phyloP scores from a whole-genome alignment of 1,140 invertebrate species.

The Whitmania pigra region DNA sequence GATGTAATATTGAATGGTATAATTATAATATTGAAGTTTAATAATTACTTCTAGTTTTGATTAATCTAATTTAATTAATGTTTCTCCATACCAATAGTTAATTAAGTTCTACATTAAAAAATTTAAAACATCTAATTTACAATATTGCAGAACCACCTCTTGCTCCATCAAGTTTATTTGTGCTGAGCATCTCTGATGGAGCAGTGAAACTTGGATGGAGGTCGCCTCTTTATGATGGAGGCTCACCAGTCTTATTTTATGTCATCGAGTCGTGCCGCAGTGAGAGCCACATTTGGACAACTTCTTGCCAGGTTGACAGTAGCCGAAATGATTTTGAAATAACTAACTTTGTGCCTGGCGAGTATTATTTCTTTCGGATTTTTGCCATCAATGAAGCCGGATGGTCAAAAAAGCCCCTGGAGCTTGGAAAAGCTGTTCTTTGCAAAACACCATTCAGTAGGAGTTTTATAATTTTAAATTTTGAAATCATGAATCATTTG shows the following conservation, averaged over 20 bases:
- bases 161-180: constrained; percentile 65
- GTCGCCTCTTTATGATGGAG: constrained; percentile 73
- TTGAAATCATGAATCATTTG: not conserved
- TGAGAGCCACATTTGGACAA: constrained; percentile 56
- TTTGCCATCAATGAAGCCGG: constrained; percentile 85
- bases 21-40: no score
- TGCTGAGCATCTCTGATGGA: constrained; percentile 72
- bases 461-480: constrained; percentile 4
- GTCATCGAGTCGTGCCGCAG: constrained; percentile 65
- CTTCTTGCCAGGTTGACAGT: constrained; percentile 79
- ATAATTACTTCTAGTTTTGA: no score
- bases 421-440: constrained; percentile 19
- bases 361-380: constrained; percentile 86
- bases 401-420: constrained; percentile 56
- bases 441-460: constrained; percentile 27
- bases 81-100: not conserved
- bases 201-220: constrained; percentile 83
- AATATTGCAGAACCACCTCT: constrained; percentile 23
- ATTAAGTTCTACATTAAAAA: no score
- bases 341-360: constrained; percentile 72
- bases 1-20: no score
- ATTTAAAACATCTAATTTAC: not conserved
- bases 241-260: constrained; percentile 59
- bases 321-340: constrained; percentile 46
- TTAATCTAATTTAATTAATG: not conserved